Base-by-base conservation (phyloP, 1,140 invertebrate genomes). In the Solenopsis invicta region DNA sequence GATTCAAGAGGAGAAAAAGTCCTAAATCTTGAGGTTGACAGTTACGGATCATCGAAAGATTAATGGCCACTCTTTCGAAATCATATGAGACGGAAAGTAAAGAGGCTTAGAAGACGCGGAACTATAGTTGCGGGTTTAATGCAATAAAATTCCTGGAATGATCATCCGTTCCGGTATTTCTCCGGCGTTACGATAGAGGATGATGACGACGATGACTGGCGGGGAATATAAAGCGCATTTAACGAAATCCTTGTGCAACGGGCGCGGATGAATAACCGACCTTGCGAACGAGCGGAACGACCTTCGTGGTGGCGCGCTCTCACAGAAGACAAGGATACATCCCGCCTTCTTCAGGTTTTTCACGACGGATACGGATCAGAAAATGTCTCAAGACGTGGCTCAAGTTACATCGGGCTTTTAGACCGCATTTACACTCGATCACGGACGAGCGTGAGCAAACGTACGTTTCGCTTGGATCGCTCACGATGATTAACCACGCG, bases 211-310 rank as follows among this genome's bases (percentile, higher is more conserved):
- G 85, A 84, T 87, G 85, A 87, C 89, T 89, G 77, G 85, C 72
- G 62, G 71, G 69, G 75, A 88, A 71, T 90, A 88, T 86, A 86
- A 90, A 86, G 89, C 76, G 45, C 41, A 90, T 86, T 91, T 88
- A 91, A 91, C 54, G 82, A 90, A 90, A 88, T 91, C 89, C 89
- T 90, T 90, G 89, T 91, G 89, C 89, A 91, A 91, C 52, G 41
- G 62, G 54, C 89, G 34, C 69, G 89, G 89, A 91, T 91, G 89
- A 91, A 91, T 91, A 91, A 91, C 89, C 89, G 89, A 86, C 89
- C 89, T 91, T 91, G 89, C 89, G 80, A 62, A 87, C 54, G 74
- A 90, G 29, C 88, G 81, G 85, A 24, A 77, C 90, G 88, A 56
- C 88, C 90, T 91, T 91, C 90, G 86, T 37, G 45, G 52, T 85